phyloP scores from a whole-genome alignment of 2,113 vertebrate genomes.

The Cyprinus carpio region DNA sequence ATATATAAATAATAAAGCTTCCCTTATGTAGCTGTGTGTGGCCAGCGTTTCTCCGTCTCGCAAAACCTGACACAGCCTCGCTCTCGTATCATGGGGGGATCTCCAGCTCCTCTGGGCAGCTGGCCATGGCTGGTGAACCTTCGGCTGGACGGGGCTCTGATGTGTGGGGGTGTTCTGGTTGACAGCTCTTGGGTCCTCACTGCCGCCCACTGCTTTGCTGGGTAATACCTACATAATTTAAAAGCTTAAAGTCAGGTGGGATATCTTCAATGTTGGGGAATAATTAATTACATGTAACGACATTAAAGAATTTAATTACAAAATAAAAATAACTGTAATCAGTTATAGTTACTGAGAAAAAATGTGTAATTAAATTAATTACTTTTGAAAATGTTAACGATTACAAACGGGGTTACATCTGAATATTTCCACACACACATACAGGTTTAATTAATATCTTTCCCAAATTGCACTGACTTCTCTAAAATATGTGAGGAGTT shows the following conservation, averaged over 20 bases:
- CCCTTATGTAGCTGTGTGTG: constrained; percentile 76
- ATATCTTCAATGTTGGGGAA: not conserved
- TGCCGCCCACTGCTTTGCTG: constrained; percentile 91
- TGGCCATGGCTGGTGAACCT: constrained; percentile 96
- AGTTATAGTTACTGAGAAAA: no score
- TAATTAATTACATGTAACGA: no score
- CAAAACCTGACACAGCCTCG: constrained; percentile 74
- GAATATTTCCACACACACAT: no score
- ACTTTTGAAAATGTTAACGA: no score
- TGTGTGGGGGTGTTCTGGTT: constrained; percentile 92
- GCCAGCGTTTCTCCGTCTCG: constrained; percentile 65
- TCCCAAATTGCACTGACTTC: no score
- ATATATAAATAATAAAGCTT: not conserved
- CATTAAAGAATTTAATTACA: no score
- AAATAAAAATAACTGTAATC: no score
- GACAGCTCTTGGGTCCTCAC: constrained; percentile 89
- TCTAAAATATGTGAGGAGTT: no score
- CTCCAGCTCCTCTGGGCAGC: constrained; percentile 77
- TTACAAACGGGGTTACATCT: no score
- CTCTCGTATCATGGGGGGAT: constrained; percentile 86
- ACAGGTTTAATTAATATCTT: no score
- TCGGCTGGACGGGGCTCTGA: constrained; percentile 83
- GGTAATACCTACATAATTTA: constrained; percentile 68
- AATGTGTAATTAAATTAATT: no score
- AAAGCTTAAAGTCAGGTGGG: not conserved